Evolutionary conservation across 1,140 invertebrate genomes (phyloP).

Genomic region (Lerema accius): DNA sequence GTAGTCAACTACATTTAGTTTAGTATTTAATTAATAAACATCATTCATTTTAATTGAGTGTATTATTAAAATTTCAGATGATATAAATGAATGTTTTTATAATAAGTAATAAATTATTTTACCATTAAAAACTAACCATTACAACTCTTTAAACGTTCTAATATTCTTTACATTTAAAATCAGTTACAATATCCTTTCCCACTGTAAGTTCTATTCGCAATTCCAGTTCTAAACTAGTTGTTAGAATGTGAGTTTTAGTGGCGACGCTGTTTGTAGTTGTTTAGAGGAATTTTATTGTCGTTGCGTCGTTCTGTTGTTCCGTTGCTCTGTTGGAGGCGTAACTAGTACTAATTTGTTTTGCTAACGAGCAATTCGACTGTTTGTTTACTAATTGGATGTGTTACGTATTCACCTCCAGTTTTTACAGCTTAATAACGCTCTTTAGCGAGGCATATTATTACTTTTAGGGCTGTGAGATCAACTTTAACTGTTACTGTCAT

Average conservation of each 20-base stretch:
- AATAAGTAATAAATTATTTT: too few species aligned
- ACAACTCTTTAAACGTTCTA: not conserved
- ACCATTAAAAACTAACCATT: too few species aligned
- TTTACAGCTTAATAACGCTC: not conserved
- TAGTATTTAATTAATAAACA: too few species aligned
- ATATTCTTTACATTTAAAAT: not conserved
- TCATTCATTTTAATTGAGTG: too few species aligned
- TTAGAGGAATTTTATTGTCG: constrained; percentile 25
- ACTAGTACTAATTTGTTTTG: constrained; percentile 19
- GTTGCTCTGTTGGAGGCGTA: constrained; percentile 6
- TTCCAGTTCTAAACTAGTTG: constrained; percentile 13
- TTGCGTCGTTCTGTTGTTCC: not conserved
- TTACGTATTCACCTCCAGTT: not conserved
- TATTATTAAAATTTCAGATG: too few species aligned
- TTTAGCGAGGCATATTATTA: not conserved
- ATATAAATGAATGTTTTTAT: too few species aligned
- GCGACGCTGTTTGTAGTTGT: constrained; percentile 5
- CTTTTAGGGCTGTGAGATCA: not conserved
- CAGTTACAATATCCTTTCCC: not conserved
- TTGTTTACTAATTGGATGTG: constrained; percentile 16
- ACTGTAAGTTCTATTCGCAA: not conserved
- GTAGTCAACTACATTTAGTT: too few species aligned
- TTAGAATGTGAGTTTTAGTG: not conserved
- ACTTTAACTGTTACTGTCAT: not conserved
- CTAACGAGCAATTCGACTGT: constrained; percentile 17